Evolutionary conservation across 2,797 vertebrate genomes (phyloP).

Genomic region (Bradypodion pumilum): DNA sequence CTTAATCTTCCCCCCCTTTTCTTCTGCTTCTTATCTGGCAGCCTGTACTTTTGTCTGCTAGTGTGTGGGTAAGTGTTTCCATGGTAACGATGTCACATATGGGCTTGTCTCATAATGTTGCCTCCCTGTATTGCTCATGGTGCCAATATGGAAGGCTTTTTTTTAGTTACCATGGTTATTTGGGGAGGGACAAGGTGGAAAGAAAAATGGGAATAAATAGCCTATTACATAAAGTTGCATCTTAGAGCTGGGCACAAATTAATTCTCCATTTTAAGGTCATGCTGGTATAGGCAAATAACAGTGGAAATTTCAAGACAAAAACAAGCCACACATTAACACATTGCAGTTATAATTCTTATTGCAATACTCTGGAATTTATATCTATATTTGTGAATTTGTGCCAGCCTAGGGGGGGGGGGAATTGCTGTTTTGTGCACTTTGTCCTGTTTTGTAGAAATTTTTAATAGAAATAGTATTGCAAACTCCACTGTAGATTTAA

Average conservation of each 20-base stretch:
- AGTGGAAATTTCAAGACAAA: conserved; percentile 7
- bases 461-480: conserved; percentile 53
- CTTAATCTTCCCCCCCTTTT: conserved; percentile 72
- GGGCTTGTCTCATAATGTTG: conserved; percentile 73
- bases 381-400: not conserved
- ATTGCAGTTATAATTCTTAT: not conserved
- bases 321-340: not conserved
- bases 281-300: not conserved
- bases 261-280: not conserved
- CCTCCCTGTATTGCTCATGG: conserved; percentile 74
- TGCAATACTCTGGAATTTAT: conserved; percentile 12
- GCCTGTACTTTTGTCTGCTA: conserved; percentile 78
- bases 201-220: conserved; percentile 66
- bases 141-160: conserved; percentile 72
- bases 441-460: not conserved
- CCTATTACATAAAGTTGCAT: conserved; percentile 43
- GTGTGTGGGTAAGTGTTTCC: conserved; percentile 85
- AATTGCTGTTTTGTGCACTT: conserved; percentile 59
- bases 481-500: conserved; percentile 47
- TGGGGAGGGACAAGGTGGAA: not conserved
- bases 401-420: not conserved
- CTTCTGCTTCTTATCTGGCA: conserved; percentile 75
- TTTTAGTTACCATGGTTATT: conserved; percentile 78
- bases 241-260: conserved; percentile 61
- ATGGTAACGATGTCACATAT: conserved; percentile 78